Evolutionary conservation across 2,113 vertebrate species (phyloP).

Genomic region (Albula glossodonta): DNA sequence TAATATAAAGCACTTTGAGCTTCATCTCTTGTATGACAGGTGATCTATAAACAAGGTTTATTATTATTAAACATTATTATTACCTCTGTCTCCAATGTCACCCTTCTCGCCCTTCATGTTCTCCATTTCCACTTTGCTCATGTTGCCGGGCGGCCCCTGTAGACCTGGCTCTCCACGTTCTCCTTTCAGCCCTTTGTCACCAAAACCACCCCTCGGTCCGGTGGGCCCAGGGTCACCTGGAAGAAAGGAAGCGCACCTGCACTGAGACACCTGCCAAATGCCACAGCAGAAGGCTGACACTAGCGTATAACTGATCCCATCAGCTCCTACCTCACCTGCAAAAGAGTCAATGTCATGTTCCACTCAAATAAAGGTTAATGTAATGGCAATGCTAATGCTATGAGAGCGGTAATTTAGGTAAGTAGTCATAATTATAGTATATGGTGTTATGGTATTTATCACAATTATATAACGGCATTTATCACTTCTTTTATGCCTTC

Average conservation of each 20-base stretch:
- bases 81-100: slow-evolving; percentile 83
- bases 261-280: not conserved
- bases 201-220: slow-evolving; percentile 74
- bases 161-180: slow-evolving; percentile 85
- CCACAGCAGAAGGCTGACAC: not conserved
- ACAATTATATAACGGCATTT: too few species aligned
- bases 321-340: not conserved
- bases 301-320: not conserved
- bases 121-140: slow-evolving; percentile 78
- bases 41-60: too few species aligned
- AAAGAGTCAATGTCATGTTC: too few species aligned
- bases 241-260: not conserved
- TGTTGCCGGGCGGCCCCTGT: slow-evolving; percentile 82
- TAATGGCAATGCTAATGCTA: too few species aligned
- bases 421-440: too few species aligned
- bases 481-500: too few species aligned
- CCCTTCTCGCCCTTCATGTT: slow-evolving; percentile 92
- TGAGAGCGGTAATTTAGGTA: too few species aligned
- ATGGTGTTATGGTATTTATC: too few species aligned
- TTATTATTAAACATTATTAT: not conserved
- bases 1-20: too few species aligned
- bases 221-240: slow-evolving; percentile 80
- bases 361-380: too few species aligned
- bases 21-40: too few species aligned
- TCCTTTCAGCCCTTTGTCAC: slow-evolving; percentile 82